phyloP scores from a whole-genome alignment of 2,797 vertebrate species.

The Notolabrus celidotus region DNA sequence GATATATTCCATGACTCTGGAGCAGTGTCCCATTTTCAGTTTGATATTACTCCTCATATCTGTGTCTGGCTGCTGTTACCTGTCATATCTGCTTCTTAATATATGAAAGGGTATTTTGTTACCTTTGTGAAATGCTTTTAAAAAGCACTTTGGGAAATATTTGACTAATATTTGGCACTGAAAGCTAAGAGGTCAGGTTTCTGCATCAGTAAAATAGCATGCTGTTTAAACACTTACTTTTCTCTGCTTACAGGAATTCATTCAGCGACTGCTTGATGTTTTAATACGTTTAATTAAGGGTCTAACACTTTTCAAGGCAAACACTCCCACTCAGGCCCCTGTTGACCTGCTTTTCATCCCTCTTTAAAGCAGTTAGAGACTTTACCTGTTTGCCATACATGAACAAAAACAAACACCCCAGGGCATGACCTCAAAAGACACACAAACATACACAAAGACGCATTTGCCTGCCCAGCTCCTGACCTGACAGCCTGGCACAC shows the following conservation, averaged over 20 bases:
- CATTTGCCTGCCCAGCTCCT: slow-evolving; percentile 35
- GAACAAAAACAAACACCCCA: slow-evolving; percentile 50
- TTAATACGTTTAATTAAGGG: slow-evolving; percentile 46
- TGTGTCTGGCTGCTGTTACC: slow-evolving; percentile 15
- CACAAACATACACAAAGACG: slow-evolving; percentile 34
- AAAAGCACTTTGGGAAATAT: slow-evolving; percentile 8
- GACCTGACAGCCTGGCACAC: slow-evolving; percentile 61
- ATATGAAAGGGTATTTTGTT: slow-evolving; percentile 31
- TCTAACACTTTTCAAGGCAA: slow-evolving; percentile 33
- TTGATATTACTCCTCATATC: slow-evolving; percentile 41
- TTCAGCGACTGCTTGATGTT: slow-evolving; percentile 29
- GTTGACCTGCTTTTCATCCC: slow-evolving; percentile 43
- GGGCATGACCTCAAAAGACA: slow-evolving; percentile 23
- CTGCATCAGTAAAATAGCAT: slow-evolving; percentile 14
- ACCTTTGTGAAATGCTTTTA: slow-evolving; percentile 27
- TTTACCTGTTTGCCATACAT: slow-evolving; percentile 29
- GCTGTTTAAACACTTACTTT: slow-evolving; percentile 15
- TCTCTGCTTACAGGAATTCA: slow-evolving; percentile 23
- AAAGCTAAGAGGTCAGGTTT: slow-evolving; percentile 28
- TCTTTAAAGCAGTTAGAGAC: slow-evolving; percentile 18
- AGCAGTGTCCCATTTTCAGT: slow-evolving; percentile 74
- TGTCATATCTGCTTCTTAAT: slow-evolving; percentile 14
- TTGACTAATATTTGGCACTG: slow-evolving; percentile 11
- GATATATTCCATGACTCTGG: slow-evolving; percentile 75
- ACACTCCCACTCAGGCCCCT: slow-evolving; percentile 19